Conservation (phyloP, 2,113 vertebrate genomes). For the Catharus bicknelli region DNA sequence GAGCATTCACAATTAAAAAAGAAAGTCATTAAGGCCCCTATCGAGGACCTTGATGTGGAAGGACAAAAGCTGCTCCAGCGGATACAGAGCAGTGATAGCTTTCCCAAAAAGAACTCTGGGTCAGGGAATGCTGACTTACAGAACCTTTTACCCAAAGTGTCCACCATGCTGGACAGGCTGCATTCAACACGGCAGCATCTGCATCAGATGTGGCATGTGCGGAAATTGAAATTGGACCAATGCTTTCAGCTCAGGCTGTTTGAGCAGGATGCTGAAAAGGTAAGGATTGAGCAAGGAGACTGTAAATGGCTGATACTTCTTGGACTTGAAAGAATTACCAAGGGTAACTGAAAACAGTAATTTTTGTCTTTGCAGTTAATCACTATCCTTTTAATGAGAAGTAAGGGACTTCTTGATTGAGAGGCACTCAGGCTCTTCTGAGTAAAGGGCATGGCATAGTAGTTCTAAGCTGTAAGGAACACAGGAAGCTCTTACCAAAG, state of each 20-base stretch:
- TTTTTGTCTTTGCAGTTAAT: not conserved
- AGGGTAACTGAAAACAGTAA: not conserved
- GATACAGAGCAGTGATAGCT: conserved; percentile 94
- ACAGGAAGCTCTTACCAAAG: not conserved
- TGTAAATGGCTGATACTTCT: rapidly evolving
- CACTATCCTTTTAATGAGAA: not conserved
- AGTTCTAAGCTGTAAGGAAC: not conserved
- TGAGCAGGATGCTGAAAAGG: conserved; percentile 98
- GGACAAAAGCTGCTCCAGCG: conserved; percentile 92
- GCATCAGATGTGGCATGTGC: conserved; percentile 97
- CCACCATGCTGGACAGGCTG: conserved; percentile 91
- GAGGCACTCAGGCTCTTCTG: not conserved
- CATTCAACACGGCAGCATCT: conserved; percentile 94
- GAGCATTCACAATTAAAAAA: conserved; percentile 93
- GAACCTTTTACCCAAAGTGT: conserved; percentile 90
- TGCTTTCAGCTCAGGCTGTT: conserved; percentile 97
- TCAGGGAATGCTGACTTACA: conserved; percentile 91
- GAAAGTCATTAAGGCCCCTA: conserved; percentile 93
- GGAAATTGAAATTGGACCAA: conserved; percentile 97
- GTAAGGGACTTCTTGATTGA: not conserved
- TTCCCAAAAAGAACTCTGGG: conserved; percentile 87
- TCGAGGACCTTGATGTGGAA: conserved; percentile 93
- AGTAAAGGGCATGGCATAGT: not conserved
- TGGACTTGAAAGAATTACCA: not conserved
- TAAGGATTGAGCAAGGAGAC: conserved; percentile 12